phyloP scores from a whole-genome alignment of 2,797 vertebrate genomes.

The Loris lydekkerianus region DNA sequence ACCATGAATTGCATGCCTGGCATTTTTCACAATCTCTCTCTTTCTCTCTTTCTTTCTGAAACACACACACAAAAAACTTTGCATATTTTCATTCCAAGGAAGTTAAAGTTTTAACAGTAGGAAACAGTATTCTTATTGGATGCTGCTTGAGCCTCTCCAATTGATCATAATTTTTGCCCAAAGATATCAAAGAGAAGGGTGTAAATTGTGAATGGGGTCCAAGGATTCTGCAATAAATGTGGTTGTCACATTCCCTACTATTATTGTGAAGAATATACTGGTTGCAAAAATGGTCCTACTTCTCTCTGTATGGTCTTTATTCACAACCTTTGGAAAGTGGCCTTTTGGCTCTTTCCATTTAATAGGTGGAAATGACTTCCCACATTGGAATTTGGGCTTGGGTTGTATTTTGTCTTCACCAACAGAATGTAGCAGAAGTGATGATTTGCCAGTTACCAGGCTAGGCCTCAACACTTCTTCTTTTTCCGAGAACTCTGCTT shows the following conservation, averaged over 20 bases:
- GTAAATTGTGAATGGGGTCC: not conserved
- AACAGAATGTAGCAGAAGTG: not conserved
- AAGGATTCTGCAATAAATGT: not conserved
- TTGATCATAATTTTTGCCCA: not conserved
- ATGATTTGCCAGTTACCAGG: not conserved
- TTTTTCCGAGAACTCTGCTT: conserved; percentile 6
- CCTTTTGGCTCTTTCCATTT: conserved; percentile 28
- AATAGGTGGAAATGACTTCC: not conserved
- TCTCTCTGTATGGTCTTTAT: not conserved
- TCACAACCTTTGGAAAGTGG: not conserved
- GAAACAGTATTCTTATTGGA: not conserved
- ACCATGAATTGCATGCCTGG: not conserved
- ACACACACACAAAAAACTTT: not conserved
- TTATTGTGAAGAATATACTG: not conserved
- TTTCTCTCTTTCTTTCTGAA: not conserved
- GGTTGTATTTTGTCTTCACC: not conserved
- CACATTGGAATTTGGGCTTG: not conserved
- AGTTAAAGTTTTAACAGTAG: conserved; percentile 27
- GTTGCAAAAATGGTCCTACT: not conserved
- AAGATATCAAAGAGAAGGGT: not conserved
- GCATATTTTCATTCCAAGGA: conserved; percentile 27
- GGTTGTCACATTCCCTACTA: not conserved
- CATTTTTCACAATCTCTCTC: not conserved
- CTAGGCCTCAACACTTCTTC: not conserved
- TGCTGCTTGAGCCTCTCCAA: not conserved